Percentiles rank a stretch among this genome's conserved stretches.
These are phyloP conservation scores for Eulemur rubriventer DNA, from an alignment of 2,797 vertebrate genomes.

Conservation along the genomic window DNA sequence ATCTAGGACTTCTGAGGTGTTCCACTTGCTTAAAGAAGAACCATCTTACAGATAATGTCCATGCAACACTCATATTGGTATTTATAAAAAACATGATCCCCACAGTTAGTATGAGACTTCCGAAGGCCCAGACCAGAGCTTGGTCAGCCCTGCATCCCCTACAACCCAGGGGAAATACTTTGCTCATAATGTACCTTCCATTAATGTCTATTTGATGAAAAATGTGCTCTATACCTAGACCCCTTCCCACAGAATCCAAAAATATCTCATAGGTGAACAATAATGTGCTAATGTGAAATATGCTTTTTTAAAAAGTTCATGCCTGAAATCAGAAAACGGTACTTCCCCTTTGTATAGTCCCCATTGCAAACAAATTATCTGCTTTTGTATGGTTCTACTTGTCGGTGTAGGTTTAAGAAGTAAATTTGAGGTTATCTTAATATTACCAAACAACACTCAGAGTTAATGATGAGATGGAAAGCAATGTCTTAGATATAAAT, in stretches of 20 bases:
- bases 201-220: neutral
- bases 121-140: neutral
- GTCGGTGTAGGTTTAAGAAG: neutral
- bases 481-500: neutral
- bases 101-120: fast-evolving
- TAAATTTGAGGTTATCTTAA: neutral
- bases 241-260: neutral
- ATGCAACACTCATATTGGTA: fast-evolving
- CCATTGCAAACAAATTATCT: neutral
- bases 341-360: fast-evolving
- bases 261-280: neutral
- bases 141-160: no score
- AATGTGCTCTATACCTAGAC: neutral
- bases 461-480: neutral
- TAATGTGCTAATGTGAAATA: neutral
- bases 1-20: neutral
- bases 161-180: fast-evolving
- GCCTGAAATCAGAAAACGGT: neutral
- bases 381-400: neutral
- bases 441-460: neutral
- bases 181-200: fast-evolving
- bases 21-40: neutral
- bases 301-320: neutral
- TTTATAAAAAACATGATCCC: neutral
- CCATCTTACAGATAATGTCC: no score